Percentiles rank a stretch among this genome's conserved stretches.
Evolutionary conservation across 2,113 vertebrate genomes (phyloP).

Genomic region (Chionomys nivalis): DNA sequence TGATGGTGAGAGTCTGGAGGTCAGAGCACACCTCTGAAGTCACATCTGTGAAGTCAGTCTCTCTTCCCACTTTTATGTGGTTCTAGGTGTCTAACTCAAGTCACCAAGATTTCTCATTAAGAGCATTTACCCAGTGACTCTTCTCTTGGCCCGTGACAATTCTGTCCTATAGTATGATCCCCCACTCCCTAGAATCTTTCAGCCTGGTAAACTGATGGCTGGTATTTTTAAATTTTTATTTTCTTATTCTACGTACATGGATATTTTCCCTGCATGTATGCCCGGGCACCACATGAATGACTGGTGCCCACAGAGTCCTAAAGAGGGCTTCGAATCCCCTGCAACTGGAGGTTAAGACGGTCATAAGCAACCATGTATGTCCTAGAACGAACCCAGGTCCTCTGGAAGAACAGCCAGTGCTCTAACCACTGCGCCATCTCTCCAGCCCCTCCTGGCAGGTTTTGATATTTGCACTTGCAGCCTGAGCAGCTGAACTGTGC

Average conservation of each 20-base stretch:
- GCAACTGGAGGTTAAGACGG: neutral
- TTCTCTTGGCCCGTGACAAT: neutral
- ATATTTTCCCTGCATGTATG: neutral
- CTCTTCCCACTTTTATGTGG: neutral
- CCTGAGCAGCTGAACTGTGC: neutral
- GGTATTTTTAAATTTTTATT: neutral
- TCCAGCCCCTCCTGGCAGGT: neutral
- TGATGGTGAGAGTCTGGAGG: neutral
- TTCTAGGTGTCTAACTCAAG: neutral
- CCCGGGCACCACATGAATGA: neutral
- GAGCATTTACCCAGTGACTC: neutral
- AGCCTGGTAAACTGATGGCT: neutral
- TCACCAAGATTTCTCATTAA: neutral
- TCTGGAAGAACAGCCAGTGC: neutral
- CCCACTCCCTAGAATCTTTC: neutral
- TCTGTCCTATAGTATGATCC: neutral
- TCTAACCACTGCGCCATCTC: neutral
- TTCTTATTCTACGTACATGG: neutral
- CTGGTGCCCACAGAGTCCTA: neutral
- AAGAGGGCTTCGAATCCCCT: neutral
- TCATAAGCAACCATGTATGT: neutral
- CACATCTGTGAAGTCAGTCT: neutral
- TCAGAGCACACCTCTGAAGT: neutral
- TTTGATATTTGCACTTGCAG: neutral
- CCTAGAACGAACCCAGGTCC: neutral